phyloP scores from a whole-genome alignment of 2,888 invertebrate genomes.

The Leuctra nigra region DNA sequence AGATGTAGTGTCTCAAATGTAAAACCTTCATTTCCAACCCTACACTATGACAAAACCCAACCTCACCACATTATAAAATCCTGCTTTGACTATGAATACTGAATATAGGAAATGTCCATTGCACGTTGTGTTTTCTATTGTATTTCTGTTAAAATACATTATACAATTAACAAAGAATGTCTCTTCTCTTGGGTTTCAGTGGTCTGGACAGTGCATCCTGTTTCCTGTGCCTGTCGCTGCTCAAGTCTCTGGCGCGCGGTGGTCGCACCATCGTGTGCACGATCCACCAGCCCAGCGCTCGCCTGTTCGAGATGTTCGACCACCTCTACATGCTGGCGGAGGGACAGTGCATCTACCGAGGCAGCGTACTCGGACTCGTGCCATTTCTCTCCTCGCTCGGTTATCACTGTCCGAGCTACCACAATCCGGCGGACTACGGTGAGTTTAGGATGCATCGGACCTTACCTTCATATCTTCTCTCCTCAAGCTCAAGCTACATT shows the following conservation, averaged over 20 bases:
- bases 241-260: conserved; percentile 82
- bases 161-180: no score
- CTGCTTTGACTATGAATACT: no score
- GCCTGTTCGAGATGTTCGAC: conserved; percentile 94
- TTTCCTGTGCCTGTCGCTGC: conserved; percentile 82
- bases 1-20: no score
- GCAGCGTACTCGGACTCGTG: conserved; percentile 72
- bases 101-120: no score
- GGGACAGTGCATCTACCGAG: conserved; percentile 91
- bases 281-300: conserved; percentile 93
- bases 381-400: conserved; percentile 82
- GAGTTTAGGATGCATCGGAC: no score
- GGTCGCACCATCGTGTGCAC: conserved; percentile 90
- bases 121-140: no score
- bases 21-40: no score
- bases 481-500: no score
- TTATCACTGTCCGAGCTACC: conserved; percentile 87
- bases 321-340: conserved; percentile 85
- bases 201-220: conserved; percentile 93
- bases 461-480: no score
- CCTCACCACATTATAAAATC: no score
- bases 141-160: no score
- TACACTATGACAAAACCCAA: no score
- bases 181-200: conserved; percentile 42
- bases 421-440: conserved; percentile 97